A percentile compares a stretch with the other conserved stretches of the same genome.
phyloP scores from a whole-genome alignment of 2,888 invertebrate genomes.

The Drosophila prolongata region DNA sequence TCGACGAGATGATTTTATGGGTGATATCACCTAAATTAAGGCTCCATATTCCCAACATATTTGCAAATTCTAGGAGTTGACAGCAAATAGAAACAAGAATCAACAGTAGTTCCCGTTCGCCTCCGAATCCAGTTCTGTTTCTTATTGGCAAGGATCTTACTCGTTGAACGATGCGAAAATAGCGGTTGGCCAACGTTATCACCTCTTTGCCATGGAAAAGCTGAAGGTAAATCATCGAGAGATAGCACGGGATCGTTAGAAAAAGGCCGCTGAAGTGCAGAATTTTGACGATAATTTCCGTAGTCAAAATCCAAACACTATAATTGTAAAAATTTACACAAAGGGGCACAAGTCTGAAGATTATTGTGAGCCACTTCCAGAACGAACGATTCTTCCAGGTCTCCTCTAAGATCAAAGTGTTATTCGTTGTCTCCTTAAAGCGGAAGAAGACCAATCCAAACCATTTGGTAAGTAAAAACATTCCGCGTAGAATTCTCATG shows the following conservation, averaged over 20 bases:
- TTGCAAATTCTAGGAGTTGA: background rate
- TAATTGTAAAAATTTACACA: background rate
- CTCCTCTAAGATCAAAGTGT: background rate
- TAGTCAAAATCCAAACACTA: background rate
- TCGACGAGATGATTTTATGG: background rate
- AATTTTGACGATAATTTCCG: background rate
- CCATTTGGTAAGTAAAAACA: background rate
- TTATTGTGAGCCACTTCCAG: background rate
- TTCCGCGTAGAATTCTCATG: background rate
- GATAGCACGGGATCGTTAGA: constrained; percentile 32
- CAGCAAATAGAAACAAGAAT: background rate
- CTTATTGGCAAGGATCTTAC: background rate
- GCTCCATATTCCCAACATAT: background rate
- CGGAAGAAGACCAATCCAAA: background rate
- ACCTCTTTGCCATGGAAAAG: background rate
- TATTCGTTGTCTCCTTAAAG: background rate
- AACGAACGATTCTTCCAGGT: background rate
- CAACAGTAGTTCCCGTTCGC: background rate
- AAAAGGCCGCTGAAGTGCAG: background rate
- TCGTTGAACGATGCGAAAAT: background rate
- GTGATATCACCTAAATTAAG: background rate
- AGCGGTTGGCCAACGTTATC: background rate
- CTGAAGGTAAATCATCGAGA: constrained; percentile 31
- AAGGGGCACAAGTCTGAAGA: background rate
- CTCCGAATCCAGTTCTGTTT: background rate